Evolutionary conservation across 2,888 invertebrate genomes (phyloP), one percentile per base, ranked within the genome.

Genomic region (Hedya salicella): DNA sequence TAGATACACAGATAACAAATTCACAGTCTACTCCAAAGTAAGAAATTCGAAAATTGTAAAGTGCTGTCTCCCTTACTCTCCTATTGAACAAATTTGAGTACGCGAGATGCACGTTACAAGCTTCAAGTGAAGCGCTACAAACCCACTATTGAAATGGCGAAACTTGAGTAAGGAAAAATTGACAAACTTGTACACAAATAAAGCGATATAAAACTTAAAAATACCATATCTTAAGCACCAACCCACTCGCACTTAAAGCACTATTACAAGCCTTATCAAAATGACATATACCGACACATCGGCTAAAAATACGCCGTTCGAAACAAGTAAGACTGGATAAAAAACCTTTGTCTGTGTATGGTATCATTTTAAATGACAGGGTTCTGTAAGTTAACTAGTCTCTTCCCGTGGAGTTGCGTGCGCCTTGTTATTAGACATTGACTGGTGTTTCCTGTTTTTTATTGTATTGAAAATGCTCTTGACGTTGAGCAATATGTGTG

Each of bases 261-360:
- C 32, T 48, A 42, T 57, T 42, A 49, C 49, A 39, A 39, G 46
- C 8, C 19, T 63, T 63, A 63, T 57, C 56, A 63, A 42, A 49
- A 49, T 49, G 63, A 63, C 56, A 63, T 63, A 63, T 49, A 16
- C 30, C 40, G n/a, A 30, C 36, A 63, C 46, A 46, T n/a, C 49
- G 49, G 49, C 40, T 49, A 49, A 62, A 62, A 57, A 53, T 57
- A 48, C 39, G 30, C 21, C 32, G 19, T 13, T 42, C 42, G 1
- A 62, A 52, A 62, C 52, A 46, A 21, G 53, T 21, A 6, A 16
- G 19, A 46, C 57, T n/a, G 17, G 46, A 48, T 21, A n/a, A 21
- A n/a, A 5, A 4, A n/a, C n/a, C n/a, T n/a, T n/a, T n/a, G 6
- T 48, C 48, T 48, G 9, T 36, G 9, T 36, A 36, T 11, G 36